Evolutionary conservation across 1,140 invertebrate genomes (phyloP).

Genomic region (Cydia amplana): DNA sequence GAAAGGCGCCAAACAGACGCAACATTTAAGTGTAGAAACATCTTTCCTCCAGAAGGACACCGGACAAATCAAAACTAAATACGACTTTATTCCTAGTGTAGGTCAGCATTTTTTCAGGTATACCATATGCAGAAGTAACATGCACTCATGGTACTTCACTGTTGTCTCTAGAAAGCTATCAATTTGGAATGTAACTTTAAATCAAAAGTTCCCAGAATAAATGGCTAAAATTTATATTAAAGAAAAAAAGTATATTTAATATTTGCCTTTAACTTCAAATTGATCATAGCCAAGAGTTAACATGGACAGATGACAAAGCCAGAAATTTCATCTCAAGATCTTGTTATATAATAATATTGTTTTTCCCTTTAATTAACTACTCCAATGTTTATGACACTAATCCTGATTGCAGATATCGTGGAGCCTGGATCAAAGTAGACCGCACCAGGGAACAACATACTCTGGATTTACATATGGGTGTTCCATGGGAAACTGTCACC

Average conservation of each 20-base stretch:
- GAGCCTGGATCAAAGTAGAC: slow-evolving; percentile 95
- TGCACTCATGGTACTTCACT: slow-evolving; percentile 13
- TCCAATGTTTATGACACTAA: slow-evolving; percentile 37
- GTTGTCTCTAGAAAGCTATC: background rate
- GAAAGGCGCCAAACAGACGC: slow-evolving; percentile 90
- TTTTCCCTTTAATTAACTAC: background rate
- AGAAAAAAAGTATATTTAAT: background rate
- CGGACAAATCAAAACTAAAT: slow-evolving; percentile 95
- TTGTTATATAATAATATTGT: background rate
- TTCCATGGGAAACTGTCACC: slow-evolving; percentile 96
- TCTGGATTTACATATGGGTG: slow-evolving; percentile 94
- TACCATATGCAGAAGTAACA: slow-evolving; percentile 30
- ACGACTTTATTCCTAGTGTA: slow-evolving; percentile 97
- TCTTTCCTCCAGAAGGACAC: slow-evolving; percentile 95
- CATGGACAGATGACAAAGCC: background rate
- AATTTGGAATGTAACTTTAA: slow-evolving; percentile 5
- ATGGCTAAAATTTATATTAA: too few relatives aligned
- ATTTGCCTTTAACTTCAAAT: background rate
- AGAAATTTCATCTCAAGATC: background rate
- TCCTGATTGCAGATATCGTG: slow-evolving; percentile 84
- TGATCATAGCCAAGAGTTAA: background rate
- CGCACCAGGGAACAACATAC: slow-evolving; percentile 96
- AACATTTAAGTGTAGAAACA: slow-evolving; percentile 97
- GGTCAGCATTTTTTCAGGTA: slow-evolving; percentile 95
- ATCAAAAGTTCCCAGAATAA: background rate